Conservation (phyloP, 2,797 vertebrate genomes). For the Ispidina picta region DNA sequence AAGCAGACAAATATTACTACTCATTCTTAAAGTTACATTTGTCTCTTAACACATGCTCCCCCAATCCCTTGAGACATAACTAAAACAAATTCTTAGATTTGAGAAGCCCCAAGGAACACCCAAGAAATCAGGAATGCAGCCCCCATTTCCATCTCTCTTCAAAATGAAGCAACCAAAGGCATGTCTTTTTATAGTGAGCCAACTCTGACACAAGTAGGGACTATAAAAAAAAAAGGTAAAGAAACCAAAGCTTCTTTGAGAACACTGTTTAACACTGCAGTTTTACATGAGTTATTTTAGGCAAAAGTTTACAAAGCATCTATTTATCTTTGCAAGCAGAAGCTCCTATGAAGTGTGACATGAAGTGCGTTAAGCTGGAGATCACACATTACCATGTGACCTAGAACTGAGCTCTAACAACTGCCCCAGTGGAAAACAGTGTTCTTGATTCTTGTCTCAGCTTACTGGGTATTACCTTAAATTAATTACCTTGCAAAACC, state of each 20-base stretch:
- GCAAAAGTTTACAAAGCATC: constrained; percentile 48
- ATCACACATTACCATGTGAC: constrained; percentile 8
- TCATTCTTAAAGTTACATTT: neutral
- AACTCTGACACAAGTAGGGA: neutral
- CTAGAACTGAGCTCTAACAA: neutral
- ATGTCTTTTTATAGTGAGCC: constrained; percentile 46
- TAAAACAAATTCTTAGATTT: neutral
- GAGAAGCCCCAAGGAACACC: neutral
- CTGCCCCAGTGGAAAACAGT: neutral
- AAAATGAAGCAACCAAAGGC: neutral
- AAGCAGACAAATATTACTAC: neutral
- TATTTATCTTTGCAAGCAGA: constrained; percentile 44
- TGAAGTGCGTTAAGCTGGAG: constrained; percentile 31
- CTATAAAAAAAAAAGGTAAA: constrained; percentile 29
- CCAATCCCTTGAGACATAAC: neutral
- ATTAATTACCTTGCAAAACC: neutral
- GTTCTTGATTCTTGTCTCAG: neutral
- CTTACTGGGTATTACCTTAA: neutral
- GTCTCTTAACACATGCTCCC: neutral
- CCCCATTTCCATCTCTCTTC: neutral
- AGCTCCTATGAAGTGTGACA: neutral
- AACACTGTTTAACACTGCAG: constrained; percentile 14
- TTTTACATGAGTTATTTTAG: constrained; percentile 38
- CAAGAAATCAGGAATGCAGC: constrained; percentile 13
- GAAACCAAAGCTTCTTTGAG: constrained; percentile 58